Base-by-base conservation (phyloP, 2,888 invertebrate species). In the Nowickia ferox region DNA sequence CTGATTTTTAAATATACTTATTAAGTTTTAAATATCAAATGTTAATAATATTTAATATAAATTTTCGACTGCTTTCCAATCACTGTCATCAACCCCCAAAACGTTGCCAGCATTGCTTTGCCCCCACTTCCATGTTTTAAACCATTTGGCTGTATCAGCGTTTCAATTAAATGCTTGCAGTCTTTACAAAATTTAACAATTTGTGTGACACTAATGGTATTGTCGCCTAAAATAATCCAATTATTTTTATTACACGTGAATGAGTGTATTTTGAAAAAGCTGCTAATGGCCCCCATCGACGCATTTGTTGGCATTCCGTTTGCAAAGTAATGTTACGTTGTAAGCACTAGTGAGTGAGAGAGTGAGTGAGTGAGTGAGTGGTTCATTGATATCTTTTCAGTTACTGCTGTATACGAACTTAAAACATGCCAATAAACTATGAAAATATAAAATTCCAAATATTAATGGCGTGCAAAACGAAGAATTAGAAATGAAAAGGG, bases 391-490 rank as follows among this genome's bases (percentile, higher is more conserved):
- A 80, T 74, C 10, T 59, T 80, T 68, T 66, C 40, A 40, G 66
- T 74, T 30, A 74, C 19, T 44, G 15, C 15, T 57, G 15, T 44
- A 59, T 42, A 44, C 17, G 51, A 40, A 48, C 72, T 55, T 63
- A 48, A 84, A 38, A 71, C 79, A 57, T 72, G 69, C 75, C 79
- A 84, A 80, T 66, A 74, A 80, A 72, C 76, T 65, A 42, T 76
- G n/a, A 55, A 75, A 72, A 69, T 63, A 79, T 42, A 66, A 84
- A 71, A 75, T 75, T 69, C 61, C 65, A 84, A 76, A 63, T 76
- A 71, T 84, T 80, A 84, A 84, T 84, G 59, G 71, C 59, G 80
- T 79, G 71, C 75, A 71, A 84, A 71, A 80, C 65, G 48, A 51
- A 57, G 63, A 66, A 76, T 76, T 80, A 46, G 65, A 71, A 44